These are phyloP conservation scores for Toxotes chatareus DNA, from an alignment of 2,113 vertebrate genomes.

Conservation along the genomic window DNA sequence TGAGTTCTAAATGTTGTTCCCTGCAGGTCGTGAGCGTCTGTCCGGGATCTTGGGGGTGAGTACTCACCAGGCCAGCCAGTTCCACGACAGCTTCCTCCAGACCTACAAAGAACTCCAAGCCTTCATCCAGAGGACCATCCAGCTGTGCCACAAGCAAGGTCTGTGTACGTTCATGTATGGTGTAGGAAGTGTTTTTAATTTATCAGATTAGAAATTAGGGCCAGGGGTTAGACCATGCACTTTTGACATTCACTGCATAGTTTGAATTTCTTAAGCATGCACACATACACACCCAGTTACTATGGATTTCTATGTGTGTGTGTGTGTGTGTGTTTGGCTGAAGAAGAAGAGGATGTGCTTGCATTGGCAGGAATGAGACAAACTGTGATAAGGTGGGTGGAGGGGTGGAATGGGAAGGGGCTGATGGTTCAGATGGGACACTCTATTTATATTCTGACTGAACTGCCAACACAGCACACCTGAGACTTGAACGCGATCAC, in stretches of 20 bases:
- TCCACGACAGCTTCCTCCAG: constrained; percentile 91
- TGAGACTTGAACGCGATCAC: constrained; percentile 63
- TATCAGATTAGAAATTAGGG: not conserved
- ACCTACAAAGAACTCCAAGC: constrained; percentile 89
- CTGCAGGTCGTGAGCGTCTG: constrained; percentile 88
- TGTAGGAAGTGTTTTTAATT: not conserved
- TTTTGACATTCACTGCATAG: constrained; percentile 9
- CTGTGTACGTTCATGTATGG: not conserved
- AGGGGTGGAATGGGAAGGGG: constrained; percentile 1
- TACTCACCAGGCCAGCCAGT: constrained; percentile 85
- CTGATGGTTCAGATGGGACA: constrained; percentile 60
- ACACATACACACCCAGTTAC: constrained; percentile 2
- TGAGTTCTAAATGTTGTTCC: not conserved
- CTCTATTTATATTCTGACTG: constrained; percentile 68
- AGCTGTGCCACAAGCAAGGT: constrained; percentile 88
- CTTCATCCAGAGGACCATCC: constrained; percentile 88
- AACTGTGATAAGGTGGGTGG: constrained; percentile 54
- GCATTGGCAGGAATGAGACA: constrained; percentile 72
- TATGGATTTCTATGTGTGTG: constrained; percentile 28
- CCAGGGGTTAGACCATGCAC: not conserved
- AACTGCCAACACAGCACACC: constrained; percentile 74
- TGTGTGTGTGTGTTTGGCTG: constrained; percentile 37
- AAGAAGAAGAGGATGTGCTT: constrained; percentile 65
- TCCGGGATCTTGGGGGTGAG: constrained; percentile 89
- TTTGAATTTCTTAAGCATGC: not conserved